A percentile compares a stretch with the other conserved stretches of the same genome.
phyloP scores from a whole-genome alignment of 2,113 vertebrate genomes.

The Sinocyclocheilus grahami region DNA sequence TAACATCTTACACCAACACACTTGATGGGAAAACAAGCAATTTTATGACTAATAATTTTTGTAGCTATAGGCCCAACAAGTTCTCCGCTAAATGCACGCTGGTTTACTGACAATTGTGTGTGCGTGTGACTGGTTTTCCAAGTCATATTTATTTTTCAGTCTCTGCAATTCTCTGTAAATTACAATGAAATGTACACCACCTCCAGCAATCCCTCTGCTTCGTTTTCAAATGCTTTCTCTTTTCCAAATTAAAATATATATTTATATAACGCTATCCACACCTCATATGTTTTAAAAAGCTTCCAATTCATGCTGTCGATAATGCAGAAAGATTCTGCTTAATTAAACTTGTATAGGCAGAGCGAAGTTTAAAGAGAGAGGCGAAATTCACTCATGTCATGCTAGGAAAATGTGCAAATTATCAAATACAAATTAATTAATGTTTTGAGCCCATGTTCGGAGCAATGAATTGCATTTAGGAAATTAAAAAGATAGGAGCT shows the following conservation, averaged over 20 bases:
- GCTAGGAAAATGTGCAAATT: conserved; percentile 74
- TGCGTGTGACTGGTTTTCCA: neutral
- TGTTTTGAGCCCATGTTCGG: conserved; percentile 68
- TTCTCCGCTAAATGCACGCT: neutral
- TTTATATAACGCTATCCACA: conserved; percentile 22
- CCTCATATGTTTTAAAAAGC: conserved; percentile 50
- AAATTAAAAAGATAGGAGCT: conserved; percentile 77
- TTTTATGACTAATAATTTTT: neutral
- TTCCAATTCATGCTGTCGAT: conserved; percentile 67
- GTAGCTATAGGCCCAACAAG: neutral
- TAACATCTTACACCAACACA: neutral
- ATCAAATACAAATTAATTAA: conserved; percentile 82
- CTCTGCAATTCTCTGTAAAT: conserved; percentile 69
- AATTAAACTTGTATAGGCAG: conserved; percentile 77
- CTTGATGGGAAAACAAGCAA: neutral
- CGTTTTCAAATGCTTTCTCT: conserved; percentile 61
- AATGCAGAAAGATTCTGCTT: conserved; percentile 68
- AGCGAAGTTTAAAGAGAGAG: conserved; percentile 73
- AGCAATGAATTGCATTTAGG: conserved; percentile 74
- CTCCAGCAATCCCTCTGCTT: conserved; percentile 67
- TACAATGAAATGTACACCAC: conserved; percentile 69
- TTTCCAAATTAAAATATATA: conserved; percentile 39
- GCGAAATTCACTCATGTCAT: conserved; percentile 65
- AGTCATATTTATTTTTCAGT: conserved; percentile 29
- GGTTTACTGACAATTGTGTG: conserved; percentile 10